Percentiles rank a stretch among this genome's conserved stretches.
phyloP scores from a whole-genome alignment of 2,797 vertebrate species.

The Chromobotia macracanthus region DNA sequence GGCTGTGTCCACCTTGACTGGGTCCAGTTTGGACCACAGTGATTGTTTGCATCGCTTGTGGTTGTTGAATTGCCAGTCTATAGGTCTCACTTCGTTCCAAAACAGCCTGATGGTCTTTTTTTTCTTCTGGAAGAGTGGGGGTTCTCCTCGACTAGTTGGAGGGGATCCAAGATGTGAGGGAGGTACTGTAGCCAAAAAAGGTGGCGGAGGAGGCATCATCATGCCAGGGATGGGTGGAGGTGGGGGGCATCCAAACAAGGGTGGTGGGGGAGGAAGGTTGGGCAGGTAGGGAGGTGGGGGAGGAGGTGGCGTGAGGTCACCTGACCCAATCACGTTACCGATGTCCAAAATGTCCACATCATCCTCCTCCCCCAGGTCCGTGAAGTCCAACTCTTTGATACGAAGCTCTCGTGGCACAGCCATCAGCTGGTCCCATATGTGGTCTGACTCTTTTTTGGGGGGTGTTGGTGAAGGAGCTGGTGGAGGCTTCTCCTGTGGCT shows the following conservation, averaged over 20 bases:
- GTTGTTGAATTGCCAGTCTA: slow-evolving; percentile 90
- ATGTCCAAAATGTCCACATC: slow-evolving; percentile 89
- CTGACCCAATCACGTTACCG: slow-evolving; percentile 77
- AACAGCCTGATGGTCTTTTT: slow-evolving; percentile 98
- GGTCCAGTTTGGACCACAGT: slow-evolving; percentile 96
- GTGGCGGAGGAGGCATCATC: slow-evolving; percentile 89
- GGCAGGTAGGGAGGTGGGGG: slow-evolving; percentile 80
- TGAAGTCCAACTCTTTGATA: slow-evolving; percentile 98
- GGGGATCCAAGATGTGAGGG: slow-evolving; percentile 83
- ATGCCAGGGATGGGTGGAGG: slow-evolving; percentile 84
- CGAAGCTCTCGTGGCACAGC: slow-evolving; percentile 89
- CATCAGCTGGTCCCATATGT: slow-evolving; percentile 98
- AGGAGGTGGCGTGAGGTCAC: slow-evolving; percentile 81
- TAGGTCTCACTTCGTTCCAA: slow-evolving; percentile 94
- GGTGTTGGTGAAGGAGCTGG: slow-evolving; percentile 60
- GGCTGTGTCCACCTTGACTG: slow-evolving; percentile 93
- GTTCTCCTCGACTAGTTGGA: slow-evolving; percentile 83
- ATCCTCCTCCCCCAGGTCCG: slow-evolving; percentile 92
- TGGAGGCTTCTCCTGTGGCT: slow-evolving; percentile 23
- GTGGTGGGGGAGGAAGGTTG: slow-evolving; percentile 86
- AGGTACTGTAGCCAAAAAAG: slow-evolving; percentile 80
- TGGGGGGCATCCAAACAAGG: slow-evolving; percentile 83
- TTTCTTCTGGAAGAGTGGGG: slow-evolving; percentile 92
- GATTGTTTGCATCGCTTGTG: slow-evolving; percentile 90
- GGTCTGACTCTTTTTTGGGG: slow-evolving; percentile 92